phyloP scores from a whole-genome alignment of 2,113 vertebrate species.

The Lutjanus erythropterus region DNA sequence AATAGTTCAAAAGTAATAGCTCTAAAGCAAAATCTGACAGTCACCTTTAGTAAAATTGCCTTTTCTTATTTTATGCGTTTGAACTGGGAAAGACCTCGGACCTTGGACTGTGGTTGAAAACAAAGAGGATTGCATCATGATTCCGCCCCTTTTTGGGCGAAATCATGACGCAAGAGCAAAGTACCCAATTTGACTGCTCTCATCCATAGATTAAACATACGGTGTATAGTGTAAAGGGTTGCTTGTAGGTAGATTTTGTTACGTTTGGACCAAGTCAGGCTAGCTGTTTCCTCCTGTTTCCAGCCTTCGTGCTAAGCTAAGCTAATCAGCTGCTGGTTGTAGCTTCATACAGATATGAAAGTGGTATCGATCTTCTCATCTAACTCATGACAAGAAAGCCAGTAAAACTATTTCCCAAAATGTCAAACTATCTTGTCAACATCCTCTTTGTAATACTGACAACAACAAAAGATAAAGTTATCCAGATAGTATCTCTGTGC shows the following conservation, averaged over 20 bases:
- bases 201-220: too few species aligned
- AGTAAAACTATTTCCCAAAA: not conserved
- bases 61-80: too few species aligned
- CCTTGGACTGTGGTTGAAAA: too few species aligned
- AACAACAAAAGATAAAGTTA: not conserved
- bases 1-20: too few species aligned
- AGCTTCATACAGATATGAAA: not conserved
- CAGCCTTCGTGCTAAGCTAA: not conserved
- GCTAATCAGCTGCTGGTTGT: not conserved
- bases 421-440: not conserved
- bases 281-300: not conserved
- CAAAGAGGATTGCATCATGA: too few species aligned
- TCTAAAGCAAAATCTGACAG: too few species aligned
- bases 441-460: not conserved
- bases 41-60: too few species aligned
- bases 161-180: too few species aligned
- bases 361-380: not conserved
- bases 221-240: too few species aligned
- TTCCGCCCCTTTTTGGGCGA: too few species aligned
- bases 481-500: not conserved
- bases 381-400: not conserved
- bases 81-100: too few species aligned
- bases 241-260: not conserved
- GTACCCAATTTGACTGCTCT: too few species aligned
- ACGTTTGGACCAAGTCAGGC: not conserved